Evolutionary conservation across 1,140 invertebrate species (phyloP), one percentile per base, ranked within the genome.

Genomic region (Leptoteleia sp.): DNA sequence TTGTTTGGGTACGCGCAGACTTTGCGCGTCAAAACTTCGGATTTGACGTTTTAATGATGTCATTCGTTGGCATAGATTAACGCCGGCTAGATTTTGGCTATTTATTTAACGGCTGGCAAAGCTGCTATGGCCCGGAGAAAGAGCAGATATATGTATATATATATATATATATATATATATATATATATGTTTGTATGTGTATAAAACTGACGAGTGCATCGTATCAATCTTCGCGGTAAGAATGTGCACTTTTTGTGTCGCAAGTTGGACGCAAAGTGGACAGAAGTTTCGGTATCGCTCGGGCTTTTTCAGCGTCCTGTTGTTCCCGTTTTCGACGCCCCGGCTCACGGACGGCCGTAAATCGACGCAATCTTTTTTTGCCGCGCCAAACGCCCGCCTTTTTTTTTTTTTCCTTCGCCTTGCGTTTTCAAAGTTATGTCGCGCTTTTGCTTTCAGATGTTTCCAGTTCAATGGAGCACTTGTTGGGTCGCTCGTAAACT

Each of bases 401-500:
- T 25, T 25, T 25, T 57, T 43, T 73, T 73, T 65, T 52, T 13
- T 43, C 40, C 3, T 52, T 37, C 11, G 22, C 37, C 19, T 0
- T 13, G 48, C 47, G 47, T 48, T 76, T 42, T 40, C 31, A 37
- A 48, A 61, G 31, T 70, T 67, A 40, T 31, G 29, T 42, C 45
- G 52, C 43, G 47, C 47, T 55, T 68, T 70, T 71, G 73, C 73
- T 61, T 50, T 62, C 55, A 33, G 38, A 29, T 12, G 38, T 61
- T 62, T 57, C 47, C 52, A 47, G 33, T 12, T 67, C 29, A 72
- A 78, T 71, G 52, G 47, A 59, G 59, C 12, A 42, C 65, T 77
- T 77, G 65, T 77, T 62, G 31, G 75, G 12, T 19, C 29, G 67
- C 37, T 55, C 75, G 65, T 71, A 71, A 77, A 77, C 40, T 45